These are phyloP conservation scores for Cosmia pyralina DNA, from an alignment of 2,888 invertebrate genomes.

Conservation along the genomic window DNA sequence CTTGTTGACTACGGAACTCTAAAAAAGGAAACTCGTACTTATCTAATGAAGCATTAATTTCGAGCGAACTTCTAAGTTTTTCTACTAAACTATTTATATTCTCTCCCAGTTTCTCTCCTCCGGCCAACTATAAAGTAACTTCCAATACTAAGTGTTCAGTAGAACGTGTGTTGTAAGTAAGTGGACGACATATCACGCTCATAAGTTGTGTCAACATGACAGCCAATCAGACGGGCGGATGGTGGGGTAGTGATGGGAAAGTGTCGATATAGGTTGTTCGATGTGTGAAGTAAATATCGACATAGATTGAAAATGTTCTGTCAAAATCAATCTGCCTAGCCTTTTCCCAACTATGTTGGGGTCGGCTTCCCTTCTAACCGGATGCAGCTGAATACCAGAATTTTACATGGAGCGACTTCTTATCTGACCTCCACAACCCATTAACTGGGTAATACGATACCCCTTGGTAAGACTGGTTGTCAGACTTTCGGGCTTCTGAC, in stretches of 20 bases:
- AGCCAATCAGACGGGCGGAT: conserved; percentile 60
- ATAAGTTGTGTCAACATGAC: conserved; percentile 67
- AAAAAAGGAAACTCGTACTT: background rate
- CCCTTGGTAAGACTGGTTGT: too few species aligned
- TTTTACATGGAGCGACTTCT: too few species aligned
- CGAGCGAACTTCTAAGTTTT: background rate
- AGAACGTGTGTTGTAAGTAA: conserved; percentile 38
- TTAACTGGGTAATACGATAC: too few species aligned
- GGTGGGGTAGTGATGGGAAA: conserved; percentile 37
- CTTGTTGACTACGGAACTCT: too few species aligned
- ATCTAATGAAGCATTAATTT: background rate
- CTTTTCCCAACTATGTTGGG: too few species aligned
- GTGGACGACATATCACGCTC: conserved; percentile 56
- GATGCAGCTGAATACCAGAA: too few species aligned
- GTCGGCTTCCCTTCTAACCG: too few species aligned
- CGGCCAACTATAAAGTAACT: conserved; percentile 31
- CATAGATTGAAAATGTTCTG: background rate
- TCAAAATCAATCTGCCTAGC: too few species aligned
- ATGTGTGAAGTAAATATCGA: background rate
- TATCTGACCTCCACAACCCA: too few species aligned
- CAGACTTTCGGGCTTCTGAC: too few species aligned
- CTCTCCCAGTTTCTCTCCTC: conserved; percentile 16
- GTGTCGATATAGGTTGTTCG: background rate
- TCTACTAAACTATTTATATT: background rate
- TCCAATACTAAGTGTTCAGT: conserved; percentile 35